Conservation (phyloP, 2,113 vertebrate species). For the Melanocharis versteri region DNA sequence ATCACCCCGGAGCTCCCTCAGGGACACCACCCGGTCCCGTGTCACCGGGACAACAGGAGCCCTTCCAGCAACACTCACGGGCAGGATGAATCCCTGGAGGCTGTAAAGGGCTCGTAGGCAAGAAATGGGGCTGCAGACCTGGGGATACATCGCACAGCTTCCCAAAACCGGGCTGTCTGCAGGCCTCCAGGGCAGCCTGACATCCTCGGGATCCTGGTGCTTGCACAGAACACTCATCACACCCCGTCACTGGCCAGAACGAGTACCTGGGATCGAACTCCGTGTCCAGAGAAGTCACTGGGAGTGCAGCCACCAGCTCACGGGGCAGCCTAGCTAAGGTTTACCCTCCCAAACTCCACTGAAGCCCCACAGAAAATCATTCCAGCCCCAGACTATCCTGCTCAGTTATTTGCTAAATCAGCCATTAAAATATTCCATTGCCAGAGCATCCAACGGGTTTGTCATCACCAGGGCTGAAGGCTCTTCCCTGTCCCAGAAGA, state of each 20-base stretch:
- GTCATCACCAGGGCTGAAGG: not conserved
- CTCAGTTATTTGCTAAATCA: not conserved
- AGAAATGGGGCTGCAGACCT: not conserved
- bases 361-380: not conserved
- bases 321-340: not conserved
- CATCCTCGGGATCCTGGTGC: accelerated
- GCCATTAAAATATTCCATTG: too few species aligned
- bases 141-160: accelerated
- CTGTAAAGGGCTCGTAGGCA: accelerated
- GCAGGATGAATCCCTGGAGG: not conserved
- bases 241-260: accelerated
- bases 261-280: accelerated
- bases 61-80: accelerated
- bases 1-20: not conserved
- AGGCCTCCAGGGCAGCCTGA: not conserved
- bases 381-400: not conserved
- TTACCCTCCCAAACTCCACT: not conserved
- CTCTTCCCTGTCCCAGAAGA: not conserved
- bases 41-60: not conserved
- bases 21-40: too few species aligned
- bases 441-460: not conserved
- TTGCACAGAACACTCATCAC: not conserved
- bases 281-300: accelerated
- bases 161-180: not conserved
- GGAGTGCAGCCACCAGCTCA: accelerated